A percentile compares a stretch with the other conserved stretches of the same genome.
phyloP scores from a whole-genome alignment of 1,140 invertebrate species.

The Drosophila tani region DNA sequence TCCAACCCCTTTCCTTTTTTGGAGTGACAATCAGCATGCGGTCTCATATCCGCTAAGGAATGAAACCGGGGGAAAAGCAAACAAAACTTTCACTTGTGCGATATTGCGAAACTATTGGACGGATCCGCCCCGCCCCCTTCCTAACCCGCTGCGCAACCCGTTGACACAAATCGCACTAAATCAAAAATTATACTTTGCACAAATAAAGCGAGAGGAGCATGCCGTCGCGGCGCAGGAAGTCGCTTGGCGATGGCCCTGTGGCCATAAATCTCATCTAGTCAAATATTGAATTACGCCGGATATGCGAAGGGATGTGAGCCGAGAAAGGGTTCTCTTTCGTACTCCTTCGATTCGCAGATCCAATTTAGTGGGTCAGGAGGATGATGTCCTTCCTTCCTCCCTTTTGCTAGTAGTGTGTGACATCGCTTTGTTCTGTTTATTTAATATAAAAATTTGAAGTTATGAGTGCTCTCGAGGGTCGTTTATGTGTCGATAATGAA shows the following conservation, averaged over 20 bases:
- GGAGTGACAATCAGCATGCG: conserved; percentile 80
- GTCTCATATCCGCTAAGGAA: conserved; percentile 70
- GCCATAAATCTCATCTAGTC: conserved; percentile 84
- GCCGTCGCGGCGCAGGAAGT: conserved; percentile 51
- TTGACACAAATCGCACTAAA: conserved; percentile 82
- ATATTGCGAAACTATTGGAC: conserved; percentile 78
- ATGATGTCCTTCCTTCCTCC: conserved; percentile 42
- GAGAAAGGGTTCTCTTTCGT: conserved; percentile 50
- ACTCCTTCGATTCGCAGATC: conserved; percentile 49
- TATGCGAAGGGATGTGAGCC: conserved; percentile 13
- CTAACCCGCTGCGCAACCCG: conserved; percentile 56
- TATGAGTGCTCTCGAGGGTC: conserved; percentile 66
- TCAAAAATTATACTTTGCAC: conserved; percentile 82
- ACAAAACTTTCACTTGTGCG: conserved; percentile 67
- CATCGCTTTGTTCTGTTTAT: conserved; percentile 76
- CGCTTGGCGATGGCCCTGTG: conserved; percentile 58
- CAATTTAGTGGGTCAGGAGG: conserved; percentile 79
- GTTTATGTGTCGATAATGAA: conserved; percentile 83
- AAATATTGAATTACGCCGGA: conserved; percentile 84
- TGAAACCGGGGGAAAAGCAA: conserved; percentile 40
- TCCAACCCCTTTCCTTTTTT: conserved; percentile 13
- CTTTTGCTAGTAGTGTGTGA: conserved; percentile 41
- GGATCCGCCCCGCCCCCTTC: conserved; percentile 9
- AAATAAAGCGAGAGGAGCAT: conserved; percentile 59
- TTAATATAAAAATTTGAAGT: conserved; percentile 81